These are phyloP conservation scores for Agelas oroides DNA, from an alignment of 37 sponge, comb jelly and placozoan species.

Conservation along the genomic window DNA sequence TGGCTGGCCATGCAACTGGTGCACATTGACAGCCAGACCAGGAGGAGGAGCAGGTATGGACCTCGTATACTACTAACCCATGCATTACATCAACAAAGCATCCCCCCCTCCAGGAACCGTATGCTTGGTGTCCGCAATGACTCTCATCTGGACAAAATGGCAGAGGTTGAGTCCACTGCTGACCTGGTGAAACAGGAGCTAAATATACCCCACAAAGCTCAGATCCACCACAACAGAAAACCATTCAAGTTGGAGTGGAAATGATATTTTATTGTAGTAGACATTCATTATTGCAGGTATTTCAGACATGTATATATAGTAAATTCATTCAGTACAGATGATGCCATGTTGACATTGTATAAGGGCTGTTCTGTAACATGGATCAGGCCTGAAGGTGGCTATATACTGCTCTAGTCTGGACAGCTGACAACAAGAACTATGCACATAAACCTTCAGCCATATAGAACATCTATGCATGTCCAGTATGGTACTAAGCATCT, in stretches of 20 bases:
- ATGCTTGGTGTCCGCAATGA: slow-evolving; percentile 28
- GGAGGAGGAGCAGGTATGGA: slow-evolving; percentile 57
- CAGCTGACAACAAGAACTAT: no score
- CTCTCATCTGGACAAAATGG: slow-evolving; percentile 12
- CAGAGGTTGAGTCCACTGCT: neutral
- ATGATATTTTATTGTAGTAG: no score
- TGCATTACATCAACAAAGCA: no score
- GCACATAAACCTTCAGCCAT: neutral
- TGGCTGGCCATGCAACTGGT: slow-evolving; percentile 79
- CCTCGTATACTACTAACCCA: no score
- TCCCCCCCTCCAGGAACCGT: neutral
- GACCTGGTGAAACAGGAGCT: slow-evolving; percentile 3
- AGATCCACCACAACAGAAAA: slow-evolving; percentile 2
- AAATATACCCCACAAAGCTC: slow-evolving; percentile 33
- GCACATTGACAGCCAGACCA: slow-evolving; percentile 55
- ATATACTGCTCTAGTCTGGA: no score
- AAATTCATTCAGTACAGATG: no score
- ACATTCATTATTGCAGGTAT: no score
- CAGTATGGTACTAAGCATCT: no score
- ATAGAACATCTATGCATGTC: neutral
- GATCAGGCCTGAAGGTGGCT: no score
- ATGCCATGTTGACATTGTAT: no score
- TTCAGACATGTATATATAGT: no score
- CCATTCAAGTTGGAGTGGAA: slow-evolving; percentile 18
- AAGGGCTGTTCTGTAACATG: no score